Evolutionary conservation across 1,140 invertebrate species (phyloP), one percentile per base, ranked within the genome.

Genomic region (Brachionus asplanchnoidis): DNA sequence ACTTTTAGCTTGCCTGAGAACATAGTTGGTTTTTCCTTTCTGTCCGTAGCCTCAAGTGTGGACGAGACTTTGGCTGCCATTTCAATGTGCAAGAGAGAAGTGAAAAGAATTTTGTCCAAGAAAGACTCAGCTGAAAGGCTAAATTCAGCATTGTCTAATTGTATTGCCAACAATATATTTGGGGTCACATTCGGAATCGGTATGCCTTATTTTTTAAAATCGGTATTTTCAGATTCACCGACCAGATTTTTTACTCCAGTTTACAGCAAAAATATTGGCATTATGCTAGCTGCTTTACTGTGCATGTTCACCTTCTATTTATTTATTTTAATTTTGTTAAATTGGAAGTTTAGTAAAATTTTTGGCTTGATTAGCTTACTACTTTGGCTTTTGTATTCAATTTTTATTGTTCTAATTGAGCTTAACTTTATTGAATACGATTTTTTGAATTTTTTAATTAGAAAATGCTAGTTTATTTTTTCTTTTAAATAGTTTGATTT

Each of bases 181-280:
- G 73, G 44, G 0, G 46, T 77, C 14, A 77, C 73, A 4, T 11
- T 77, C 4, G 73, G 73, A 23, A 77, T 77, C 11, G 73, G 73
- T 20, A 12, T 46, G 12, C 73, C 73, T 23, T 77, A 77, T 26
- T 77, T 77, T 77, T 26, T 77, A 77, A 77, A 77, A 50, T 77
- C 73, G 14, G 12, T 77, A 0, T 26, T 77, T 36, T 8, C 26
- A 26, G 23, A 73, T 17, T 73, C 68, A 40, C 17, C 26, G 11
- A 17, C 17, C 1, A 77, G 28, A 3, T 50, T 77, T 50, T 77
- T 50, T 26, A 50, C 73, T 6, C 23, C n/a, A n/a, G 50, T 77
- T 12, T 77, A 77, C 14, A 77, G 20, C 23, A 23, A 23, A 50
- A 77, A 77, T 26, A 50, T 77, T 7, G 23, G 17, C 2, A 4